Base-by-base conservation (phyloP, 2,113 vertebrate genomes). In the Platysternon megacephalum region DNA sequence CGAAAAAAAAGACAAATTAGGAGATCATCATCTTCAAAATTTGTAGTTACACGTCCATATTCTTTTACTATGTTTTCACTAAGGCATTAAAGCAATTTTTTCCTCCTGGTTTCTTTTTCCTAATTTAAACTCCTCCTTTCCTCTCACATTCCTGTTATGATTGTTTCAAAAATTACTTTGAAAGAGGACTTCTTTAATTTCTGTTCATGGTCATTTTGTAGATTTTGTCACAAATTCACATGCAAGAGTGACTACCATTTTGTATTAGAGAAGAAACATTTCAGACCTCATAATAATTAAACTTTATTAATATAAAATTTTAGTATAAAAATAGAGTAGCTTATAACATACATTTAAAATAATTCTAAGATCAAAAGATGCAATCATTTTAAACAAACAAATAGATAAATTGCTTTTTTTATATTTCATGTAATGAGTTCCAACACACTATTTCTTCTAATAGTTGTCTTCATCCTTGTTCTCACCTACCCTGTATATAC, bases 231-330 rank as follows among this genome's bases (percentile, higher is more conserved):
- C 19, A 32, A 2, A 3, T 7, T 8, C 22, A 83, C 7, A 90
- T 58, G 19, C 1, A 55, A 58, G 11, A 74, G 2, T 14, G 10
- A 89, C 76, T 2, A 51, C 1, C 28, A 65, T 3, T 46, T 85
- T 68, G 3, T 78, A 88, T 28, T 79, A 19, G 2, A 94, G 5
- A n/a, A 4, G 28, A 87, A 93, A 95, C 90, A 79, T 87, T 32
- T 19, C 49, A 85, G 8, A 83, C 1, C 8, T 29, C 74, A 68
- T 48, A 48, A 2, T 16, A 68, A 89, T 95, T 48, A 86, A 94
- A 39, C 21, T 97, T 97, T 96, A 97, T 92, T 97, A 81, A 84
- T 83, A 82, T 19, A 89, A 94, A 94, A 5, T 2, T 11, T 76
- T 72, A 49, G 84, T 93, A 93, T 85, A 92, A 97, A 95, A 97